Evolutionary conservation across 2,888 invertebrate species (phyloP), one percentile per base, ranked within the genome.

Genomic region (Asteroscopus sphinx): DNA sequence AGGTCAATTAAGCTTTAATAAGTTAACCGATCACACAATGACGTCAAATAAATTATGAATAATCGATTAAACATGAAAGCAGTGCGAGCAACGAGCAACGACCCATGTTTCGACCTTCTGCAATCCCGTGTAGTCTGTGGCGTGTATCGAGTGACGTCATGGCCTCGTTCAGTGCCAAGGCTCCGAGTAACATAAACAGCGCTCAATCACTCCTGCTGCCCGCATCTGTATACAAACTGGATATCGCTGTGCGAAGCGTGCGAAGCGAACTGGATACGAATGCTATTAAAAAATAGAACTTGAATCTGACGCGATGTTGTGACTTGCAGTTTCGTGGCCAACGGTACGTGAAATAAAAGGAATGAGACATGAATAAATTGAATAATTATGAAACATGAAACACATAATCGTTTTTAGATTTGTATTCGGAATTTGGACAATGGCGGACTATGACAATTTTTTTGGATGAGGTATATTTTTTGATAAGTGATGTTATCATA

Each of bases 81-180:
- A 39, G 59, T 48, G 47, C 74, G 77, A 74, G 55, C 77, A 61
- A 65, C 76, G 76, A 76, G 72, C 72, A 76, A 68, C 67, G 66
- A n/a, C n/a, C n/a, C n/a, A n/a, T n/a, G n/a, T n/a, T 61, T 68
- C 64, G 77, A 73, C 73, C 73, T 75, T 76, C 75, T 80, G 83
- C 69, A 53, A 53, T 59, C 69, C 68, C 68, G 59, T 74, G 66
- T 72, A 74, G 67, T 69, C 72, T 78, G 82, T 75, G 75, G 75
- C 70, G 62, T 68, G 57, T 72, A 61, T 57, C 57, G 54, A 44
- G 48, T 88, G 88, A 89, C 89, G 89, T 89, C 89, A 88, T 77
- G 60, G 54, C 73, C 71, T 53, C 79, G 82, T 77, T 86, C 89
- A 90, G 82, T 89, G 90, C 90, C 90, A 90, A 89, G 90, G 90